phyloP scores from a whole-genome alignment of 2,797 vertebrate genomes.

The Alcedo quadribrachys region DNA sequence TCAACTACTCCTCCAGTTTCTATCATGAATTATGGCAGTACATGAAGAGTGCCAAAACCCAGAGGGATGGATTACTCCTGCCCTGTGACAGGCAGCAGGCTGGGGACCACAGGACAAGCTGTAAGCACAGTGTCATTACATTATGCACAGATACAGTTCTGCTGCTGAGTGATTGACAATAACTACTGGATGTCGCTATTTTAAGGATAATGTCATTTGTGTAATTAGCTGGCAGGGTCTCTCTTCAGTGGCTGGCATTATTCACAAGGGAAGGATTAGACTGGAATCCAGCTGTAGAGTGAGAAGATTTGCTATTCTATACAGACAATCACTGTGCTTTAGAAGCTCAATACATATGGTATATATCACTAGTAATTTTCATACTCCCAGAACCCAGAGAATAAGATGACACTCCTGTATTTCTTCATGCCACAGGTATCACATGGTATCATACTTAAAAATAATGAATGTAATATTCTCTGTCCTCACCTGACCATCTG shows the following conservation, averaged over 20 bases:
- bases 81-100: slow-evolving; percentile 27
- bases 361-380: neutral
- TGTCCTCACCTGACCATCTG: slow-evolving; percentile 36
- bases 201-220: slow-evolving; percentile 6
- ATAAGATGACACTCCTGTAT: slow-evolving; percentile 2
- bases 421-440: neutral
- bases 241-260: neutral
- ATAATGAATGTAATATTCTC: neutral
- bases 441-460: slow-evolving; percentile 12
- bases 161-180: slow-evolving; percentile 43
- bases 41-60: neutral
- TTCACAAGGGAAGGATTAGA: slow-evolving; percentile 35
- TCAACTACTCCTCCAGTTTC: slow-evolving; percentile 36
- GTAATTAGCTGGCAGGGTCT: slow-evolving; percentile 17
- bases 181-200: slow-evolving; percentile 46
- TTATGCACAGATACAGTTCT: neutral
- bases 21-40: slow-evolving; percentile 8
- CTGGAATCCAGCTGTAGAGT: slow-evolving; percentile 9
- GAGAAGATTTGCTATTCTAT: slow-evolving; percentile 11
- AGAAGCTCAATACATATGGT: neutral
- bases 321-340: neutral
- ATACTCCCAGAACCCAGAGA: neutral
- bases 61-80: slow-evolving; percentile 34
- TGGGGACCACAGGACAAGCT: neutral
- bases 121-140: neutral